phyloP scores from a whole-genome alignment of 2,888 invertebrate genomes.

The Luffia ferchaultella region DNA sequence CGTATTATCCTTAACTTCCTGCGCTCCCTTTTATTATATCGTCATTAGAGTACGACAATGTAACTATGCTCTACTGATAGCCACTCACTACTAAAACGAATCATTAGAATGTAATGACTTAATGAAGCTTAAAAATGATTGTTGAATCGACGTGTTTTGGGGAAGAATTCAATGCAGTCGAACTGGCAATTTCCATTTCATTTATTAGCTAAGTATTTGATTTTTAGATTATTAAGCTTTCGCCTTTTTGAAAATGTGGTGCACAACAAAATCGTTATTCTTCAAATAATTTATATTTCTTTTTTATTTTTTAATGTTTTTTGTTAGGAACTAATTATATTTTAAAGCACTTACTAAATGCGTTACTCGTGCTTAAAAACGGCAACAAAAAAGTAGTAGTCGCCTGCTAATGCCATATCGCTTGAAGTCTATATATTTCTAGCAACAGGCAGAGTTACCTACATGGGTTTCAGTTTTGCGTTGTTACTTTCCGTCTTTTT shows the following conservation, averaged over 20 bases:
- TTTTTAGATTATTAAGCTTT: not conserved
- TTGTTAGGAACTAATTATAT: too few relatives aligned
- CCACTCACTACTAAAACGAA: not conserved
- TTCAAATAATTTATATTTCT: not conserved
- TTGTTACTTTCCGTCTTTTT: too few relatives aligned
- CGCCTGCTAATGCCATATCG: too few relatives aligned
- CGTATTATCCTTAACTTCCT: not conserved
- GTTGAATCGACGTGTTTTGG: not conserved
- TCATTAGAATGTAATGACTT: not conserved
- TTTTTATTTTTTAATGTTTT: too few relatives aligned
- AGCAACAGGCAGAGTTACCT: too few relatives aligned
- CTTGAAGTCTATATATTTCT: too few relatives aligned
- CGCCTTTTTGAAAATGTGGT: too few relatives aligned
- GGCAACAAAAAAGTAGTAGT: too few relatives aligned
- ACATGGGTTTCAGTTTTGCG: too few relatives aligned
- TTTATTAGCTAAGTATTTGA: not conserved
- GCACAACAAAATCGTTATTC: not conserved
- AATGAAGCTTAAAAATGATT: not conserved
- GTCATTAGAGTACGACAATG: not conserved
- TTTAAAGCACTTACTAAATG: too few relatives aligned
- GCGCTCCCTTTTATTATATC: not conserved
- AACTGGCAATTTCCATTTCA: not conserved
- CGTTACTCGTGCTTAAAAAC: too few relatives aligned
- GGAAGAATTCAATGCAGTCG: not conserved
- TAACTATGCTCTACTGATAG: not conserved